Evolutionary conservation across 2,113 vertebrate species (phyloP), one percentile per base, ranked within the genome.

Genomic region (Dicaeum eximium): DNA sequence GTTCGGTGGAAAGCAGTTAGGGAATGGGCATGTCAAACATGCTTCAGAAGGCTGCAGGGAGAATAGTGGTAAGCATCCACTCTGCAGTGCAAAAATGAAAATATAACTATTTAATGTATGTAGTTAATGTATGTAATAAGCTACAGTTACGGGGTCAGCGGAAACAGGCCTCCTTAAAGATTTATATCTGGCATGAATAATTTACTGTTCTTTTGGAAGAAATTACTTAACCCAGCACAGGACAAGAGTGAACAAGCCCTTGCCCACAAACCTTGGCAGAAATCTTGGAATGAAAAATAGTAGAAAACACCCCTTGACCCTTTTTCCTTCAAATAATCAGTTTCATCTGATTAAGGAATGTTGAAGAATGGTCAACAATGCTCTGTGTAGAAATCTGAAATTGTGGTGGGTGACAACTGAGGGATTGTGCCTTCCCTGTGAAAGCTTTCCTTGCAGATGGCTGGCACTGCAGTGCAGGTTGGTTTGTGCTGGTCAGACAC

Each of bases 171-270:
- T 82, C 50, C 54, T 78, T 71, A 50, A 86, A 65, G 73, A 90
- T 79, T 82, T 82, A 82, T 65, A 70, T 23, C 16, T 58, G 3
- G 1, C 33, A 48, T 61, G 4, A 87, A 56, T 69, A 77, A 40
- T 65, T 86, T 54, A 80, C 35, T 92, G 53, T 23, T 79, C 15
- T 37, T 86, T 80, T 79, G 70, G 78, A 90, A 95, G 62, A 94
- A 91, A 80, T 82, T 0, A 91, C 45, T 53, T 82, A 91, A 95
- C 4, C 4, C 8, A 7, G 24, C 21, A 47, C 10, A 81, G 33
- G 35, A 57, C 35, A 65, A 50, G n/a, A 84, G 47, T 25, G 54
- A 94, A 53, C 9, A 62, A 86, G 42, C 47, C 38, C 86, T 56
- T 3, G 0, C 51, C 86, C 64, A 70, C 45, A 91, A 82, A 79